Base-by-base conservation (phyloP, 2,113 vertebrate genomes). In the Parus major region DNA sequence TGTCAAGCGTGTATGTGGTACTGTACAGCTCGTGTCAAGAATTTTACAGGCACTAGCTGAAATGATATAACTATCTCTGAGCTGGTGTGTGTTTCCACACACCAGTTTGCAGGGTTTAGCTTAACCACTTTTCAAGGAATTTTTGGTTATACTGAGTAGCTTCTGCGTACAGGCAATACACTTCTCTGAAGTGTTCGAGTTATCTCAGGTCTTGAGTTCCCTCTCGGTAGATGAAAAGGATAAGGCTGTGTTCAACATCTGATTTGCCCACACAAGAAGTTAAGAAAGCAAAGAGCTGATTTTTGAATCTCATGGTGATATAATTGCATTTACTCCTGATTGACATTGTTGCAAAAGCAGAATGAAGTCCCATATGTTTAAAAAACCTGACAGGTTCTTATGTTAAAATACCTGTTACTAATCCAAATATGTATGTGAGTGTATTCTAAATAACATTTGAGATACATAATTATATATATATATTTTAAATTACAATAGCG, bases 351-450 rank as follows among this genome's bases (percentile, higher is more conserved):
- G 59, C 68, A 86, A 92, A 59, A 93, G 57, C 65, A 83, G 64
- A 73, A 93, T 71, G 49, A 82, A 88, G 47, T 83, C 56, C 49
- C 72, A 72, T 83, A 88, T 92, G 93, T 71, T 95, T 83, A 86
- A 86, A 94, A 93, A 84, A 42, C 10, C 35, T 80, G 73, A 75
- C 66, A 82, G 33, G 29, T 93, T 95, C 75, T 75, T 72, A 27
- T 49, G 33, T 72, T 91, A 77, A 93, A 91, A 79, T 85, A 91
- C 27, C 36, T 86, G 15, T 53, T 95, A 16, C 57, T 88, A 59
- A 85, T 60, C 24, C 49, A 95, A 90, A 86, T 86, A 29, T 72
- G 24, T 82, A 19, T 50, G n/a, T 49, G 27, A 68, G 2, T 85
- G 19, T 79, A 78, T 90, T 86, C 76, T 80, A 77, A 41, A 31